Evolutionary conservation across 2,888 invertebrate genomes (phyloP), one percentile per base, ranked within the genome.

Genomic region (Hirtodrosophila confusa): DNA sequence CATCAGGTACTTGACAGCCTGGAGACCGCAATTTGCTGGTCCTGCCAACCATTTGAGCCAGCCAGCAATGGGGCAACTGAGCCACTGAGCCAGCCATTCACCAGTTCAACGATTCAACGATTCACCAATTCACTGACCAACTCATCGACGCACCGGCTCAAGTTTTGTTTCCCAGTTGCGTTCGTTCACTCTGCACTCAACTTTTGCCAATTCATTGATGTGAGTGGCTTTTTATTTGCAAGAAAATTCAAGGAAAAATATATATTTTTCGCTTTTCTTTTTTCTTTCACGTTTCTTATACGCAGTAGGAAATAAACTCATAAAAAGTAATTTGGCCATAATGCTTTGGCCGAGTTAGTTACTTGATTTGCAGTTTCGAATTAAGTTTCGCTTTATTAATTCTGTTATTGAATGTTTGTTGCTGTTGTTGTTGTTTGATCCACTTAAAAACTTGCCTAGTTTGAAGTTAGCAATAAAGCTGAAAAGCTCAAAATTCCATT

Each of bases 301-400:
- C 17, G 17, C 17, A 17, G 17, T 75, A 70, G 78, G 82, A 85
- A 85, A 85, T 82, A 72, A 87, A 87, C 83, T 85, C 87, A 85
- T 85, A 85, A 85, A 85, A 85, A 87, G 87, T 87, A 87, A 85
- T 85, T 87, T 85, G 70, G 87, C 72, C 87, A 76, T 86, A 85
- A 85, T 86, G 84, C 78, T 80, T 86, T 78, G 86, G 80, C 66
- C 69, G 78, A 86, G 84, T 83, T 80, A 82, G 85, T 87, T 82
- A 87, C 87, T 82, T 82, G 80, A 80, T 85, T 87, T 87, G 85
- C 84, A 85, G 87, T 85, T 87, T 80, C 87, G 83, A 78, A 85
- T 87, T 80, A 85, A 85, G 87, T 85, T 85, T 86, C 80, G 85
- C 85, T 80, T 86, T 85, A 85, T 85, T 85, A 85, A 85, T 85